Percentiles rank a stretch among this genome's conserved stretches.
Conservation (phyloP, 2,113 vertebrate genomes). For the Neoarius graeffei region DNA sequence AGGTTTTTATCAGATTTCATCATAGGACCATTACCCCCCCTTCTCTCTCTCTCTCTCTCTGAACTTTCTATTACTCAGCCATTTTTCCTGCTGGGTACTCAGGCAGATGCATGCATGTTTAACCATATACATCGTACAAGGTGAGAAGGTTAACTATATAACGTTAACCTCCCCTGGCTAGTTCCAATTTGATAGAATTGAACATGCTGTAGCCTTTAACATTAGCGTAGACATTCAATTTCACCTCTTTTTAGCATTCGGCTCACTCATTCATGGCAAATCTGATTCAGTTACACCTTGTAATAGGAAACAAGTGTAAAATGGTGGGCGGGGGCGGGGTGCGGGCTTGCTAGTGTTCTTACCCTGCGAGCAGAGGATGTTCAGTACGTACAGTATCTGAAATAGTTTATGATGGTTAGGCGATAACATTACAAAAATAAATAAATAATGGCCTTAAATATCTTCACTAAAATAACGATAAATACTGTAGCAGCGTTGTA, state of each 20-base stretch:
- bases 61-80: slow-evolving; percentile 35
- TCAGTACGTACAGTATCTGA: background rate
- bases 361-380: background rate
- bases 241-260: slow-evolving; percentile 24
- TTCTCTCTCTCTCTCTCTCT: slow-evolving; percentile 23
- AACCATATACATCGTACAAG: slow-evolving; percentile 50
- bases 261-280: slow-evolving; percentile 11
- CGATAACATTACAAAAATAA: background rate
- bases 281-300: slow-evolving; percentile 35
- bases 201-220: slow-evolving; percentile 49
- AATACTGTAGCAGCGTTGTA: background rate
- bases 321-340: background rate
- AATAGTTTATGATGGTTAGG: background rate
- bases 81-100: slow-evolving; percentile 36
- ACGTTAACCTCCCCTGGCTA: slow-evolving; percentile 53
- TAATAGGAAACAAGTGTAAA: slow-evolving; percentile 27
- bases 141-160: slow-evolving; percentile 58
- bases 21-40: slow-evolving; percentile 47
- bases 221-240: slow-evolving; percentile 41
- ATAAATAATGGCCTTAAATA: background rate
- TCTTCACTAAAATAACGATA: background rate
- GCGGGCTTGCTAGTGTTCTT: background rate
- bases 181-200: slow-evolving; percentile 48
- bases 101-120: slow-evolving; percentile 54
- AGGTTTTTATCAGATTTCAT: slow-evolving; percentile 59